Evolutionary conservation across 2,113 vertebrate genomes (phyloP).

Genomic region (human (Homo sapiens)): DNA sequence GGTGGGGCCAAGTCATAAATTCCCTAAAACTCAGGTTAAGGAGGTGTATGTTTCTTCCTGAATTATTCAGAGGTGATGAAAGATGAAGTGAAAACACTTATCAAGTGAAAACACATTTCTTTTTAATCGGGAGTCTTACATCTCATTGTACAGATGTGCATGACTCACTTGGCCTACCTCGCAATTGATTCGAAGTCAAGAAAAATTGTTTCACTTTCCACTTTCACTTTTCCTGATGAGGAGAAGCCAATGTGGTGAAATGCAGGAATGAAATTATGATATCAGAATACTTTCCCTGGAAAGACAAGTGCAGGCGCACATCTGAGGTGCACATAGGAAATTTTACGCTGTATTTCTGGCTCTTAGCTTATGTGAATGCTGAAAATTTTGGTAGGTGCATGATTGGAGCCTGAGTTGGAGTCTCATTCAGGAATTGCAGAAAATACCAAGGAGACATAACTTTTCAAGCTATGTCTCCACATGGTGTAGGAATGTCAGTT

Average conservation of each 20-base stretch:
- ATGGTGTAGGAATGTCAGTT: background rate
- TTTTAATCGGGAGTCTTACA: background rate
- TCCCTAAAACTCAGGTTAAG: background rate
- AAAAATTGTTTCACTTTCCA: constrained; percentile 3
- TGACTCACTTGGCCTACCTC: constrained; percentile 1
- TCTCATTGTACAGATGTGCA: background rate
- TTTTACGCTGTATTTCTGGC: background rate
- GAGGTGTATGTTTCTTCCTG: background rate
- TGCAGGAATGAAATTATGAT: background rate
- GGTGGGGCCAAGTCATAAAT: background rate
- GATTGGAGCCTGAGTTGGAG: background rate
- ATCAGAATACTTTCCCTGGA: background rate
- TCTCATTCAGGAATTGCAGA: background rate
- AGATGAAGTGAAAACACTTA: background rate
- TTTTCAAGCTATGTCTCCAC: background rate
- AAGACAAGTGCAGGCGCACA: background rate
- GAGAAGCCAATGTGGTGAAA: background rate
- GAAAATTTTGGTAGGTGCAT: background rate
- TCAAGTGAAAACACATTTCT: background rate
- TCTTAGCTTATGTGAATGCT: background rate
- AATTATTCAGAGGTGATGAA: background rate
- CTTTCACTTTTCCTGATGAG: background rate
- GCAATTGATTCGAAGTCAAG: background rate
- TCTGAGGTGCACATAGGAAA: background rate
- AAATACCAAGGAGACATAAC: background rate